Evolutionary conservation across 2,113 vertebrate genomes (phyloP).

Genomic region (Rhizomys pruinosus): DNA sequence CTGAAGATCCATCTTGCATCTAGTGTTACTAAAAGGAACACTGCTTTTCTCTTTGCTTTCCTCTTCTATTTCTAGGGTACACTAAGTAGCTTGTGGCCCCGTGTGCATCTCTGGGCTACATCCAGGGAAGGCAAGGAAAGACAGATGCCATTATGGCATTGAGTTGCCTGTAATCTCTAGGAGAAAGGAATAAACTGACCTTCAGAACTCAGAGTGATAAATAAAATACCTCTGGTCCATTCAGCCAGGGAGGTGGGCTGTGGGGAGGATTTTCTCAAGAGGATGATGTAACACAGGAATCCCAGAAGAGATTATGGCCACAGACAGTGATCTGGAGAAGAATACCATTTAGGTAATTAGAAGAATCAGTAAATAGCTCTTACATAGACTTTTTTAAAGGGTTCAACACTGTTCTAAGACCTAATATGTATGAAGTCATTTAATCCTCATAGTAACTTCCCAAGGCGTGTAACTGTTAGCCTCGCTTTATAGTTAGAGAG

Average conservation of each 20-base stretch:
- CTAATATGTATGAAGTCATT: not conserved
- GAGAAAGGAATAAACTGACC: not conserved
- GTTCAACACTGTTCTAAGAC: not conserved
- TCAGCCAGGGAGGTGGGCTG: not conserved
- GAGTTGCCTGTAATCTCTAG: not conserved
- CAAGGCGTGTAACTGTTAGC: not conserved
- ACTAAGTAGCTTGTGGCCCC: not conserved
- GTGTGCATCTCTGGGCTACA: not conserved
- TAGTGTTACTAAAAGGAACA: not conserved
- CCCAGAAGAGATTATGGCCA: not conserved
- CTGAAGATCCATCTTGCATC: slow-evolving; percentile 2
- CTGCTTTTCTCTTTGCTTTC: not conserved
- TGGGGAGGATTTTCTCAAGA: not conserved
- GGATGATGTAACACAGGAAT: not conserved
- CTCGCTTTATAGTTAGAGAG: slow-evolving; percentile 7
- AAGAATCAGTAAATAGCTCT: not conserved
- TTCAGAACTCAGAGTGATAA: not conserved
- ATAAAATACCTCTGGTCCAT: not conserved
- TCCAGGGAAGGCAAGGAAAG: not conserved
- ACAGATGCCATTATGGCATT: not conserved
- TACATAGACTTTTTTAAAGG: not conserved
- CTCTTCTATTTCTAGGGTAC: not conserved
- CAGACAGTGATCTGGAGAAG: not conserved
- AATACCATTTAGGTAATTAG: slow-evolving; percentile 2
- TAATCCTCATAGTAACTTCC: not conserved